A percentile compares a stretch with the other conserved stretches of the same genome.
These are phyloP conservation scores for Metopia argyrocephala DNA, from an alignment of 2,888 invertebrate species.

Conservation along the genomic window DNA sequence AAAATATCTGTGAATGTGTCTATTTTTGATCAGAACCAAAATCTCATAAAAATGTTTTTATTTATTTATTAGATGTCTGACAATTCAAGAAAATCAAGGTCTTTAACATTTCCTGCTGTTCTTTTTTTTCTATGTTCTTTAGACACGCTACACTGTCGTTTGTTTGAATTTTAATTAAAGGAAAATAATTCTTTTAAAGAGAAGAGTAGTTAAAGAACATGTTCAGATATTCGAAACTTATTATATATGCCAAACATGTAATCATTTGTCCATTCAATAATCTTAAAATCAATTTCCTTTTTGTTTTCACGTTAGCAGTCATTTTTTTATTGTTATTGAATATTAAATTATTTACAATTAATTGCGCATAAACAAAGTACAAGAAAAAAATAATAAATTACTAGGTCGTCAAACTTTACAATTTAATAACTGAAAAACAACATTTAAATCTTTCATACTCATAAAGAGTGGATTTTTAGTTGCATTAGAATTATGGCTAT, in stretches of 20 bases:
- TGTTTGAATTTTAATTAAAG: not conserved
- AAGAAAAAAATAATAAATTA: not conserved
- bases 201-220: conserved; percentile 11
- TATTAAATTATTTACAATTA: not conserved
- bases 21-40: not conserved
- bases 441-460: not conserved
- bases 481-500: too few species aligned
- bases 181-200: not conserved
- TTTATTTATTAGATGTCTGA: not conserved
- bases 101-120: conserved; percentile 24
- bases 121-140: not conserved
- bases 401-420: not conserved
- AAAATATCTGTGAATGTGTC: not conserved
- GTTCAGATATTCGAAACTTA: not conserved
- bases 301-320: not conserved
- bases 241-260: conserved; percentile 16
- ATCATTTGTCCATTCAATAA: not conserved
- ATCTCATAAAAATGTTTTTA: not conserved
- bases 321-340: not conserved
- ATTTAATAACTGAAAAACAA: too few species aligned
- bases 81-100: conserved; percentile 34
- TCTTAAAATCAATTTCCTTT: conserved; percentile 20
- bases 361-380: not conserved
- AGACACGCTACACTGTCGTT: not conserved
- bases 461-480: not conserved